Evolutionary conservation across 37 sponge, comb jelly and placozoan genomes (phyloP).

Genomic region (Tethya wilhelma): DNA sequence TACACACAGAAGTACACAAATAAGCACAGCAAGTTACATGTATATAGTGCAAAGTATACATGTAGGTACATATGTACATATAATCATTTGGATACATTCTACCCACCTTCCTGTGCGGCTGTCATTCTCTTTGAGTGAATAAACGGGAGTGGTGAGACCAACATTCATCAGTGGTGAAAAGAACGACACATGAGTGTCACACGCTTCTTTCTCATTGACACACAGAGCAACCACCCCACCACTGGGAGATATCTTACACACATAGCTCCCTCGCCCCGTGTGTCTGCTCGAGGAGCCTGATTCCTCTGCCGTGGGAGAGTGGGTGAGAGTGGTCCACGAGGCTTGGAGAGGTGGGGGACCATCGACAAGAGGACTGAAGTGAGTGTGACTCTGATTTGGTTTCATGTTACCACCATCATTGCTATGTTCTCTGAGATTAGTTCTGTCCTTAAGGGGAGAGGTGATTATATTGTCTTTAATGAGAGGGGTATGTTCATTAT

Average conservation of each 20-base stretch:
- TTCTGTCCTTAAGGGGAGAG: no score
- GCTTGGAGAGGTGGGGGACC: conserved; percentile 12
- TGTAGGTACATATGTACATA: neutral
- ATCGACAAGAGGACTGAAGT: neutral
- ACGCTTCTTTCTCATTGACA: conserved; percentile 30
- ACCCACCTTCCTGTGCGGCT: conserved; percentile 34
- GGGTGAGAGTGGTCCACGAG: conserved; percentile 17
- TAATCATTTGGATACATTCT: neutral
- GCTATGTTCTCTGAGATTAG: neutral
- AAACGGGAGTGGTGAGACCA: conserved; percentile 20
- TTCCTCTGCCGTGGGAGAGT: neutral
- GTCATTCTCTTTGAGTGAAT: neutral
- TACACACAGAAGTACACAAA: neutral
- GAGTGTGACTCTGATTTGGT: neutral
- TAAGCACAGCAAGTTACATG: neutral
- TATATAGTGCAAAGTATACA: neutral
- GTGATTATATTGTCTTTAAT: no score
- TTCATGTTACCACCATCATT: neutral
- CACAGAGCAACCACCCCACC: conserved; percentile 47
- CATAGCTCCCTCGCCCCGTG: conserved; percentile 17
- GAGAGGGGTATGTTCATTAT: no score
- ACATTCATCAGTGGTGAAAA: conserved; percentile 33
- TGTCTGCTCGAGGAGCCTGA: neutral
- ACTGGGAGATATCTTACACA: conserved; percentile 31
- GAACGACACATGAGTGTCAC: conserved; percentile 41